Evolutionary conservation across 2,797 vertebrate genomes (phyloP).

Genomic region (Chrysolophus pictus): DNA sequence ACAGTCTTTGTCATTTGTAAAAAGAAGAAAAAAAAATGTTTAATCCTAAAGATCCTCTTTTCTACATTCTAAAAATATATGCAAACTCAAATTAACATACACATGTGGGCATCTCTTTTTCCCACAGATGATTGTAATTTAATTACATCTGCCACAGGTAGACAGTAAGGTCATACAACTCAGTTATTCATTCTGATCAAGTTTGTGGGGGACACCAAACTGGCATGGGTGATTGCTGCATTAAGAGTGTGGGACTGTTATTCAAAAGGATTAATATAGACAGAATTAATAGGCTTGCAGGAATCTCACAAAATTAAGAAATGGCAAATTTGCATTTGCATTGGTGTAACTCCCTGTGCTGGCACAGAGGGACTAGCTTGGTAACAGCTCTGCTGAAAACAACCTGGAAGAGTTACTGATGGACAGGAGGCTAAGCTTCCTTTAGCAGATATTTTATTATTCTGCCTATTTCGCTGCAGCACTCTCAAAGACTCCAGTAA

Average conservation of each 20-base stretch:
- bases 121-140: neutral
- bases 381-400: neutral
- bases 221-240: fast-evolving
- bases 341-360: neutral
- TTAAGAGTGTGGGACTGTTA: neutral
- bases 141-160: neutral
- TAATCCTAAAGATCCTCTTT: neutral
- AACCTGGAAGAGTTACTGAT: neutral
- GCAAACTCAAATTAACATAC: neutral
- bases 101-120: fast-evolving
- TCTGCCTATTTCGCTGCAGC: neutral
- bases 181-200: neutral
- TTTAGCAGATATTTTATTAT: neutral
- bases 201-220: neutral
- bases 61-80: neutral
- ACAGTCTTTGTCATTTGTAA: neutral
- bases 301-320: neutral
- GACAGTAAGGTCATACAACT: neutral
- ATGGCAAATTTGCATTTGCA: fast-evolving
- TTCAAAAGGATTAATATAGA: neutral
- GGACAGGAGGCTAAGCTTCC: neutral
- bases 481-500: neutral
- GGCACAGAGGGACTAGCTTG: neutral
- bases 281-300: neutral
- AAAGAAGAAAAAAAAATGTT: neutral